phyloP scores from a whole-genome alignment of 2,797 vertebrate genomes.

The Synaphobranchus kaupii region DNA sequence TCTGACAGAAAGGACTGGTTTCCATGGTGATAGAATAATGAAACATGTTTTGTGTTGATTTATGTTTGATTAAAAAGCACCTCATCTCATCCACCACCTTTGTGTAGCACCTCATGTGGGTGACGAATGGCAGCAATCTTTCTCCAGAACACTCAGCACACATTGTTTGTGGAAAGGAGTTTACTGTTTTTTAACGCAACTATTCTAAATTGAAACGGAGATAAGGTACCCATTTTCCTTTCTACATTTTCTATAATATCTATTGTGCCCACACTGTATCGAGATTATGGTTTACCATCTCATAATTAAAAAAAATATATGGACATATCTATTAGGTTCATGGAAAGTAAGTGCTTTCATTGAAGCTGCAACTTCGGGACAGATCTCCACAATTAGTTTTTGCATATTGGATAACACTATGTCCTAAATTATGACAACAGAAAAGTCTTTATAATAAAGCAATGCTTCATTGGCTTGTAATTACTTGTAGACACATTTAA shows the following conservation, averaged over 20 bases:
- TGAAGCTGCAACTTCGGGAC: not conserved
- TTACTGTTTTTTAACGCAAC: not conserved
- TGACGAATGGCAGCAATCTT: not conserved
- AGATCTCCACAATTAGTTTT: not conserved
- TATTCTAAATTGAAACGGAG: not conserved
- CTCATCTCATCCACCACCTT: constrained; percentile 2
- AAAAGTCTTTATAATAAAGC: not conserved
- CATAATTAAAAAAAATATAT: not conserved
- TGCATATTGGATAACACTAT: no score
- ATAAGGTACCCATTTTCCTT: not conserved
- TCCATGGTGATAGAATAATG: constrained; percentile 18
- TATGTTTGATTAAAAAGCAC: constrained; percentile 18
- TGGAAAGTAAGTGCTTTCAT: not conserved
- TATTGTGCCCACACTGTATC: not conserved
- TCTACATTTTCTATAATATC: not conserved
- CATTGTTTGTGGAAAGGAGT: not conserved
- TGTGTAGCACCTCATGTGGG: constrained; percentile 2
- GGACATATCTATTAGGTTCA: not conserved
- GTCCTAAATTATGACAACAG: not conserved
- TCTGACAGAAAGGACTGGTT: not conserved
- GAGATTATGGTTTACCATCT: not conserved
- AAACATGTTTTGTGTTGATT: constrained; percentile 19
- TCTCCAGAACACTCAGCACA: not conserved
- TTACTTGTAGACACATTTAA: constrained; percentile 4
- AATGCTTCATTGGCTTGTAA: not conserved